These are phyloP conservation scores for Isoperla grammatica DNA, from an alignment of 2,888 invertebrate genomes.

Conservation along the genomic window DNA sequence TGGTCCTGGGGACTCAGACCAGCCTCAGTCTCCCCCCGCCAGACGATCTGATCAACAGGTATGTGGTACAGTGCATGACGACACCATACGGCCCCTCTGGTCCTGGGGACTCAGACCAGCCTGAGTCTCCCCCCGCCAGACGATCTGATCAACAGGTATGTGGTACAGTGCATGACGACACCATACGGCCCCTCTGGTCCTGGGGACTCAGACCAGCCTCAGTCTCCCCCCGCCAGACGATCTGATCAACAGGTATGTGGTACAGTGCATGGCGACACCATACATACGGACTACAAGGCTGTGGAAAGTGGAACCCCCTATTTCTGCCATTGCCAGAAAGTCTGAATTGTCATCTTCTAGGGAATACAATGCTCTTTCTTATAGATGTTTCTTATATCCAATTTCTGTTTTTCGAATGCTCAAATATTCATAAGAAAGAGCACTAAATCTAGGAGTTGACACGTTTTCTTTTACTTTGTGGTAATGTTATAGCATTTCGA, in stretches of 20 bases:
- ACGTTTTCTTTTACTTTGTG: too few relatives aligned
- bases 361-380: too few relatives aligned
- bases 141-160: conserved; percentile 33
- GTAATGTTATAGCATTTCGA: too few relatives aligned
- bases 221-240: conserved; percentile 42
- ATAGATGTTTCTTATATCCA: too few relatives aligned
- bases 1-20: not conserved
- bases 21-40: conserved; percentile 42
- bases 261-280: not conserved
- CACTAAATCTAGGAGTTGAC: too few relatives aligned
- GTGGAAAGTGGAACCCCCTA: too few relatives aligned
- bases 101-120: conserved; percentile 22
- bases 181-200: conserved; percentile 32
- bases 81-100: conserved; percentile 34
- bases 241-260: conserved; percentile 30
- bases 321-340: too few relatives aligned
- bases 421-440: too few relatives aligned
- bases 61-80: not conserved
- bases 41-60: conserved; percentile 34
- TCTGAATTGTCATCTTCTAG: too few relatives aligned
- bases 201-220: conserved; percentile 30
- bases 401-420: too few relatives aligned
- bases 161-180: not conserved
- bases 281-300: too few relatives aligned
- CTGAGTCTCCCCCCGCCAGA: conserved; percentile 42